These are phyloP conservation scores for Pleuronectes platessa DNA, from an alignment of 2,113 vertebrate species.

Conservation along the genomic window DNA sequence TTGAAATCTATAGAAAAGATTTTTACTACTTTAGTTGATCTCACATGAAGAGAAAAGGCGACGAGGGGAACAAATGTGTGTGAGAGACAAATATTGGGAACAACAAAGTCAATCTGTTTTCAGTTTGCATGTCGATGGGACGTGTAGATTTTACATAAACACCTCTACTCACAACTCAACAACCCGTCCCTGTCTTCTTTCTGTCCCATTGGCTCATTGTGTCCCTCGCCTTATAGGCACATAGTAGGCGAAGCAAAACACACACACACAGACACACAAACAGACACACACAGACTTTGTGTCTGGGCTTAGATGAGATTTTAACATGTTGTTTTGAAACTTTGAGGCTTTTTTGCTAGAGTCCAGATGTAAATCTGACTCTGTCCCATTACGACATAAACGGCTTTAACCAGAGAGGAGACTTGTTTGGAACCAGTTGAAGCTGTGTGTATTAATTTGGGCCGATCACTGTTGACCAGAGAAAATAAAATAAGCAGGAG, in stretches of 20 bases:
- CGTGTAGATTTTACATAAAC: conserved; percentile 57
- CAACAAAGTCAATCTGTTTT: conserved; percentile 59
- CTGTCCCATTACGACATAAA: conserved; percentile 29
- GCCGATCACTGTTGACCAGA: conserved; percentile 11
- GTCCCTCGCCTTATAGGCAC: conserved; percentile 22
- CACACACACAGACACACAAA: conserved; percentile 18
- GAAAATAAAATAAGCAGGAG: neutral
- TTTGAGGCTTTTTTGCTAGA: conserved; percentile 60
- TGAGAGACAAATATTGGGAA: neutral
- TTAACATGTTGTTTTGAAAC: conserved; percentile 62
- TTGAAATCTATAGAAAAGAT: conserved; percentile 48
- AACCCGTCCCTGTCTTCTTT: conserved; percentile 1
- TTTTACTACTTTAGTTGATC: neutral
- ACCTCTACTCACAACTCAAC: conserved; percentile 55
- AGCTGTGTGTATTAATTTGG: conserved; percentile 32
- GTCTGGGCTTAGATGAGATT: conserved; percentile 58
- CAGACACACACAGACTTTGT: conserved; percentile 2
- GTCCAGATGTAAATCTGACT: conserved; percentile 59
- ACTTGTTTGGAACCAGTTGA: conserved; percentile 37
- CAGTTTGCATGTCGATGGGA: conserved; percentile 46
- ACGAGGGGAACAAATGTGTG: conserved; percentile 20
- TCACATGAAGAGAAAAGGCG: conserved; percentile 9
- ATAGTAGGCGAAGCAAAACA: neutral
- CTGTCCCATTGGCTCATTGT: conserved; percentile 9
- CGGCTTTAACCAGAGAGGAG: conserved; percentile 26